Base-by-base conservation (phyloP, 2,888 invertebrate species). In the Lepidocyrtoides sp. region DNA sequence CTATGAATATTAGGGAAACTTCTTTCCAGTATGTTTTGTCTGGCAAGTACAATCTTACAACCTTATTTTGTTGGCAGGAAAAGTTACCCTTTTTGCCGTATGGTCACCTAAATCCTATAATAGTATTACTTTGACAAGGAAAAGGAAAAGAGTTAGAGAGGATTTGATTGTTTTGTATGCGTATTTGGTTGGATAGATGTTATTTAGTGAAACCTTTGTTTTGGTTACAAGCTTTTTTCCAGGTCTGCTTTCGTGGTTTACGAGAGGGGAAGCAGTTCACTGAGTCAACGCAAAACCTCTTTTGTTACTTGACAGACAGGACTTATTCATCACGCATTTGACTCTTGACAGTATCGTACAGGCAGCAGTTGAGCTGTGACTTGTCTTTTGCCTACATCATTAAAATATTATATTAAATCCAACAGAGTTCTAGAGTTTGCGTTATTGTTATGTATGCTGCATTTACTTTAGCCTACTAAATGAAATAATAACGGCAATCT, bases 201-300 rank as follows among this genome's bases (percentile, higher is more conserved):
- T 86, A 66, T 79, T 77, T 23, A 7, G 23, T 26, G 66, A 81
- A 66, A 48, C 20, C 87, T 79, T 83, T 89, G 89, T 89, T 89
- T 89, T 89, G 88, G 88, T 89, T 83, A 82, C 75, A 75, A 72
- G 82, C 89, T 51, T 83, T 89, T 89, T 77, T 79, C 66, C 69
- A 79, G 79, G 51, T 82, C 83, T 83, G 83, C 75, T 89, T 89
- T 83, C 75, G 75, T 89, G 88, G 75, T 83, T 75, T 75, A 89
- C 32, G 72, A 36, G 83, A 77, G 69, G 88, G 60, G 81, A 72
- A 79, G 32, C 75, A 44, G 48, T 14, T 23, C 72, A 63, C 54
- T 5, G 36, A 32, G 66, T 17, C 20, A 63, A 36, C 36, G 36
- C 36, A 36, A 2, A 36, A 20, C n/a, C 75, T 69, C 44, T 66